Conservation (phyloP, 2,113 vertebrate genomes). For the Lanius collurio region DNA sequence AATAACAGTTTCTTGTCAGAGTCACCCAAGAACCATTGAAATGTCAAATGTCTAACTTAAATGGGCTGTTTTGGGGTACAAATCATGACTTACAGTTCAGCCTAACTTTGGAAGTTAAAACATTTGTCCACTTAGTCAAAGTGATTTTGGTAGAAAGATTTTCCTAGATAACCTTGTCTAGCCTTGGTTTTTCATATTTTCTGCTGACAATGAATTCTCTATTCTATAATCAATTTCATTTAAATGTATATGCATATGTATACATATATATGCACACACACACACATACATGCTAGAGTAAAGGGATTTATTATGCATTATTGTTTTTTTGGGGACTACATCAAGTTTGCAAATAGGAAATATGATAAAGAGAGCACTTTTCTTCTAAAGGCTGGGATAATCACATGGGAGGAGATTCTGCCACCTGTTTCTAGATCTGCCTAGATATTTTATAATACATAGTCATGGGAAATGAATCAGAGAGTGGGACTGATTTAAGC, state of each 20-base stretch:
- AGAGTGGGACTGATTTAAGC: neutral
- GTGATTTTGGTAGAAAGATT: neutral
- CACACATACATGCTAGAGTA: neutral
- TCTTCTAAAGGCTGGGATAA: neutral
- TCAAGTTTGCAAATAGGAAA: neutral
- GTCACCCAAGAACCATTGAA: neutral
- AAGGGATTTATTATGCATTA: neutral
- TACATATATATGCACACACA: too few relatives aligned
- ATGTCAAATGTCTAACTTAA: neutral
- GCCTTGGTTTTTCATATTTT: neutral
- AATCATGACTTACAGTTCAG: neutral
- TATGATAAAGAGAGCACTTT: neutral
- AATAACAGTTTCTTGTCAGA: neutral
- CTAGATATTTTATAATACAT: neutral
- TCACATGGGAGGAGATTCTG: neutral
- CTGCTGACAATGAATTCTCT: neutral
- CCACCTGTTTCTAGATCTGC: neutral
- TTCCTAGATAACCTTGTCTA: neutral
- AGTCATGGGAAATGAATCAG: neutral
- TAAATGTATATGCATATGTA: neutral
- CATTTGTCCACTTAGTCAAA: neutral
- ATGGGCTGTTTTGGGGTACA: rapidly evolving
- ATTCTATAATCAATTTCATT: neutral
- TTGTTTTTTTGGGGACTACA: neutral
- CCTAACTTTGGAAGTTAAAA: neutral